Conservation (phyloP, 2,797 vertebrate genomes). For the Tokudaia muenninki region DNA sequence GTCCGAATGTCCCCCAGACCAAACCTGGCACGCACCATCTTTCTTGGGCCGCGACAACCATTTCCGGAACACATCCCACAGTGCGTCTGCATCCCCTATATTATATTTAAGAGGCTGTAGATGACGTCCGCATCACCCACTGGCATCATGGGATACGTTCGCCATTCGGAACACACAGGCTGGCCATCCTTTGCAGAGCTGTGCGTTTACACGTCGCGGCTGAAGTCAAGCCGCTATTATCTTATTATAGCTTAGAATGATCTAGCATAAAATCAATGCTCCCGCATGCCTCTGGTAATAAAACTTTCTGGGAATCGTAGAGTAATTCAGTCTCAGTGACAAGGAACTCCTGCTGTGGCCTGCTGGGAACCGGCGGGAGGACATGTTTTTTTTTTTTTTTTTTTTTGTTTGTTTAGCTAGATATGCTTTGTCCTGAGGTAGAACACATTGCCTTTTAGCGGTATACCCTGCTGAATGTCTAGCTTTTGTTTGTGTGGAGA, state of each 20-base stretch:
- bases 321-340: background rate
- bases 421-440: background rate
- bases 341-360: slow-evolving; percentile 1
- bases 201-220: background rate
- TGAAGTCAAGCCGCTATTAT: slow-evolving; percentile 65
- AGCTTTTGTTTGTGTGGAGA: slow-evolving; percentile 55
- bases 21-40: background rate
- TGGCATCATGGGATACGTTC: fast-evolving
- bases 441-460: slow-evolving; percentile 53
- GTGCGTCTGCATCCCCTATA: background rate
- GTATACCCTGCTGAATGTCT: background rate
- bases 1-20: background rate
- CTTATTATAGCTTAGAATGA: slow-evolving; percentile 57
- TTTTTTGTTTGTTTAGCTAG: background rate
- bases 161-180: fast-evolving
- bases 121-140: background rate
- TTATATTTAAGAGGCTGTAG: background rate
- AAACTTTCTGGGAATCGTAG: slow-evolving; percentile 57
- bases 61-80: background rate
- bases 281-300: slow-evolving; percentile 65
- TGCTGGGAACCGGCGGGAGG: background rate
- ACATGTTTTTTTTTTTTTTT: background rate
- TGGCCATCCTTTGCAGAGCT: background rate
- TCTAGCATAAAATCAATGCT: slow-evolving; percentile 52
- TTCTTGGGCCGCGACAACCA: background rate